phyloP scores from a whole-genome alignment of 2,113 vertebrate genomes.

The Archocentrus centrarchus region DNA sequence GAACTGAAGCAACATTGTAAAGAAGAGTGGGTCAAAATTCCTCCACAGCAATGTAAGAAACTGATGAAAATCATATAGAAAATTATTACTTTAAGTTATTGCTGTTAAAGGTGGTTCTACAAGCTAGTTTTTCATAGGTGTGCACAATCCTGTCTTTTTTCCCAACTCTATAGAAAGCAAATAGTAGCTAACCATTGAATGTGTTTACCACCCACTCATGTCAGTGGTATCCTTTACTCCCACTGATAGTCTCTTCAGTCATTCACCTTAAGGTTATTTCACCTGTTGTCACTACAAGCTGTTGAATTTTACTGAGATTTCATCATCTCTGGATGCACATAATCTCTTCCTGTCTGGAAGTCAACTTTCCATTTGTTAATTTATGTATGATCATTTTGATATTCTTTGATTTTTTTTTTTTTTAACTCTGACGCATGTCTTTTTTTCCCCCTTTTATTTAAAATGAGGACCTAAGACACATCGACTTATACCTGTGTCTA shows the following conservation, averaged over 20 bases:
- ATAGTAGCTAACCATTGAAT: not conserved
- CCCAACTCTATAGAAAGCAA: too few relatives aligned
- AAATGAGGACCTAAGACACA: not conserved
- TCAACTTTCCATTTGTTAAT: too few relatives aligned
- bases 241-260: not conserved
- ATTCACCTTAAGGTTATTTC: not conserved
- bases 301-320: not conserved
- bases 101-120: too few relatives aligned
- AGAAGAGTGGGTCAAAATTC: too few relatives aligned
- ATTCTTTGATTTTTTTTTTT: not conserved
- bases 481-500: not conserved
- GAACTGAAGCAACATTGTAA: too few relatives aligned
- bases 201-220: not conserved
- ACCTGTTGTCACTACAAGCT: not conserved
- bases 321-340: not conserved
- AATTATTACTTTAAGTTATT: too few relatives aligned
- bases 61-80: too few relatives aligned
- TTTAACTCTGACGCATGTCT: not conserved
- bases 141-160: too few relatives aligned
- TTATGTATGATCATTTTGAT: not conserved
- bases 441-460: not conserved
- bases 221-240: not conserved
- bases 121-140: too few relatives aligned
- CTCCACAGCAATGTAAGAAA: too few relatives aligned
- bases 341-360: too few relatives aligned